A percentile compares a stretch with the other conserved stretches of the same genome.
phyloP scores from a whole-genome alignment of 2,797 vertebrate species.

The Apogon talboti region DNA sequence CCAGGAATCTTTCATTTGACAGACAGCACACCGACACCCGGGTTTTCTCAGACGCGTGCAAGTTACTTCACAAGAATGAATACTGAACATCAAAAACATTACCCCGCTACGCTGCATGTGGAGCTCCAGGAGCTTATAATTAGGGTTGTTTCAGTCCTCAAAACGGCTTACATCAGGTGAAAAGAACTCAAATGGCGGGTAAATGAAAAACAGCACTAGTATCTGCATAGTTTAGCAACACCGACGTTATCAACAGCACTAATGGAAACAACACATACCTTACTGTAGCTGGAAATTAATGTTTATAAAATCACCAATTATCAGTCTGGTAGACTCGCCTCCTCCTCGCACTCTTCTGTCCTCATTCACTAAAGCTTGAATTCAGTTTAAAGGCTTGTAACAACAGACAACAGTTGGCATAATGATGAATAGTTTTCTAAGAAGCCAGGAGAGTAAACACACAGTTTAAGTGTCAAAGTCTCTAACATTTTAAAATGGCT shows the following conservation, averaged over 20 bases:
- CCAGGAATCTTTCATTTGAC: conserved; percentile 30
- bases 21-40: conserved; percentile 28
- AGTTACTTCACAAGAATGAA: conserved; percentile 31
- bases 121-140: conserved; percentile 37
- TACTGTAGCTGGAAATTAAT: conserved; percentile 19
- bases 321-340: no score
- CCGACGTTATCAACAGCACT: conserved; percentile 25
- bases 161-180: conserved; percentile 32
- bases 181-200: conserved; percentile 17
- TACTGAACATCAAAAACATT: conserved; percentile 38
- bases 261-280: conserved; percentile 6
- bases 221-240: conserved; percentile 9
- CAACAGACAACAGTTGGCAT: conserved; percentile 35
- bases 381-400: conserved; percentile 24
- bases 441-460: conserved; percentile 26
- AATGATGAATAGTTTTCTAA: conserved; percentile 49
- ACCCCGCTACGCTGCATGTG: background rate
- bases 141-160: conserved; percentile 19
- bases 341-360: background rate
- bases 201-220: background rate
- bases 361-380: conserved; percentile 15
- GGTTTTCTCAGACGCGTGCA: conserved; percentile 15
- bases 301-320: background rate
- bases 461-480: conserved; percentile 46
- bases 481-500: conserved; percentile 58